phyloP scores from a whole-genome alignment of 2,113 vertebrate species.

The Stictonetta naevosa region DNA sequence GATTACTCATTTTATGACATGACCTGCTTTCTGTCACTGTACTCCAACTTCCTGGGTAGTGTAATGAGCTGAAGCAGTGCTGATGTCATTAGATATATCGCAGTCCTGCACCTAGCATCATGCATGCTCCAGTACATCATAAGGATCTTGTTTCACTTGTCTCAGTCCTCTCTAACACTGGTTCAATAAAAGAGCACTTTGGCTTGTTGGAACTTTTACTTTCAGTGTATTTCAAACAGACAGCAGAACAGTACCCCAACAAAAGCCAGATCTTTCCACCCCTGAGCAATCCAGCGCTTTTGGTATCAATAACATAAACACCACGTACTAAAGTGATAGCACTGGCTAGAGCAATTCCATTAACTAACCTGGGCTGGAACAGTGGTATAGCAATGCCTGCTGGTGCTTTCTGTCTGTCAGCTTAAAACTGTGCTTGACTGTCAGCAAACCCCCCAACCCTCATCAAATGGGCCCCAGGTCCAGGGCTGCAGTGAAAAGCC shows the following conservation, averaged over 20 bases:
- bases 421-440: not conserved
- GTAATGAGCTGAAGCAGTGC: not conserved
- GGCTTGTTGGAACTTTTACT: not conserved
- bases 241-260: constrained; percentile 6
- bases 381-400: not conserved
- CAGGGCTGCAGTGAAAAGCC: not conserved
- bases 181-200: constrained; percentile 47
- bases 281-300: not conserved
- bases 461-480: not conserved
- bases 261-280: constrained; percentile 32
- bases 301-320: constrained; percentile 34
- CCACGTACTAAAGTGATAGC: not conserved
- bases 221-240: constrained; percentile 42
- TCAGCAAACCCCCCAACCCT: not conserved
- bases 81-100: not conserved
- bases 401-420: not conserved
- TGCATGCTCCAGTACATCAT: not conserved
- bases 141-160: constrained; percentile 41
- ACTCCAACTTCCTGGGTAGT: not conserved
- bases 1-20: constrained; percentile 44
- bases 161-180: not conserved
- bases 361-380: not conserved
- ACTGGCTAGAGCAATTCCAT: not conserved
- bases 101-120: not conserved
- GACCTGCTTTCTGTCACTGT: constrained; percentile 40